A percentile compares a stretch with the other conserved stretches of the same genome.
phyloP scores from a whole-genome alignment of 2,797 vertebrate species.

The Pseudopleuronectes americanus region DNA sequence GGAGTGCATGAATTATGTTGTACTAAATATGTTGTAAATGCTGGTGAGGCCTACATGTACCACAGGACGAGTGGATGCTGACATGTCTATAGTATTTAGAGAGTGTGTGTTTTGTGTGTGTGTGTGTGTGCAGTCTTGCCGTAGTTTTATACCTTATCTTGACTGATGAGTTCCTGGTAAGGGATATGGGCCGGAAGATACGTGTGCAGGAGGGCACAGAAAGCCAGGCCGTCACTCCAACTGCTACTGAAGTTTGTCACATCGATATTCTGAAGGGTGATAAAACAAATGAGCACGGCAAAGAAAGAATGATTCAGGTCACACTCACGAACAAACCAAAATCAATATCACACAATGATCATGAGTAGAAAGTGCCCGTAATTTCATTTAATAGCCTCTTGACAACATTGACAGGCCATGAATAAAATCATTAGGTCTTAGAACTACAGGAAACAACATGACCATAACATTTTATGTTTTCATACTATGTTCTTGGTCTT shows the following conservation, averaged over 20 bases:
- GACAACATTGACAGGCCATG: slow-evolving; percentile 18
- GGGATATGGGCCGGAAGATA: slow-evolving; percentile 94
- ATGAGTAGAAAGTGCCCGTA: slow-evolving; percentile 32
- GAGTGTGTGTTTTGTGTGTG: slow-evolving; percentile 7
- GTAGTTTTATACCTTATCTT: slow-evolving; percentile 87
- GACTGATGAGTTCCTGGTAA: slow-evolving; percentile 91
- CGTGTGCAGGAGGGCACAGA: slow-evolving; percentile 91
- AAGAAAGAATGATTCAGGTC: not conserved
- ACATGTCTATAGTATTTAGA: not conserved
- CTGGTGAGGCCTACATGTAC: slow-evolving; percentile 7
- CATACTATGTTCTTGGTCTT: slow-evolving; percentile 7
- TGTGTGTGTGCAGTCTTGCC: slow-evolving; percentile 19
- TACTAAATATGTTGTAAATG: too few relatives aligned
- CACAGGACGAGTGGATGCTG: not conserved
- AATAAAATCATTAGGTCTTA: slow-evolving; percentile 40
- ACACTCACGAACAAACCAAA: slow-evolving; percentile 9
- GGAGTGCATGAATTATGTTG: not conserved
- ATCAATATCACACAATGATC: slow-evolving; percentile 25
- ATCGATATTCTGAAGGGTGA: slow-evolving; percentile 83
- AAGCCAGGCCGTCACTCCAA: slow-evolving; percentile 92
- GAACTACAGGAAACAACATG: slow-evolving; percentile 48
- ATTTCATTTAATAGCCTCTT: slow-evolving; percentile 25
- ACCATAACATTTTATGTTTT: slow-evolving; percentile 26
- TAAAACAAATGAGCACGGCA: not conserved
- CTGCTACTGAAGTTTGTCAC: slow-evolving; percentile 97